Conservation (phyloP, 2,888 invertebrate species). For the Glyphotaelius pellucidus region DNA sequence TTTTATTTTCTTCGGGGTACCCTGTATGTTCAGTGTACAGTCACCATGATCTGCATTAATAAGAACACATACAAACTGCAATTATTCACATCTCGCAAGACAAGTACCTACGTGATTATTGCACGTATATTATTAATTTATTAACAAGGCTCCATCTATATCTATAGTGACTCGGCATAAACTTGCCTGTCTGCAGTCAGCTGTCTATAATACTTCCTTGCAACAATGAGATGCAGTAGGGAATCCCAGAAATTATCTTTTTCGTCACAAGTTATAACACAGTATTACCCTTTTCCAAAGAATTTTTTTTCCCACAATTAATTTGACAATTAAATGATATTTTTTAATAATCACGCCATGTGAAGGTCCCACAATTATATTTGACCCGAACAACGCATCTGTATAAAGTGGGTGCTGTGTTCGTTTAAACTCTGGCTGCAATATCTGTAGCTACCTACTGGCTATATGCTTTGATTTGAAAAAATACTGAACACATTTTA, state of each 20-base stretch:
- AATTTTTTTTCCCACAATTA: background rate
- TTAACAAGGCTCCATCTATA: background rate
- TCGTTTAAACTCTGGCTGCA: too few species aligned
- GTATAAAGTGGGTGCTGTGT: too few species aligned
- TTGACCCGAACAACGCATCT: too few species aligned
- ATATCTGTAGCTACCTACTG: background rate
- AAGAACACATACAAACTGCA: background rate
- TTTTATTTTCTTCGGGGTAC: background rate
- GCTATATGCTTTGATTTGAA: background rate
- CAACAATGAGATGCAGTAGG: background rate
- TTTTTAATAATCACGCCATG: too few species aligned
- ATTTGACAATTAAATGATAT: too few species aligned
- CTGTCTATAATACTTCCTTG: background rate
- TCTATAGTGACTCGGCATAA: background rate
- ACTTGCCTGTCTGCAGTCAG: background rate
- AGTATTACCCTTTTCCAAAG: background rate
- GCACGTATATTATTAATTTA: background rate
- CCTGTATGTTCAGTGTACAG: background rate
- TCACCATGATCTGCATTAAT: background rate
- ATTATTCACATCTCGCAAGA: background rate
- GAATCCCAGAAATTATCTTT: background rate
- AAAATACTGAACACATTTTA: too few species aligned
- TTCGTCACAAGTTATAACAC: background rate
- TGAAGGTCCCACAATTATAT: too few species aligned
- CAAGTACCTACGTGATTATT: background rate